Evolutionary conservation across 1,140 invertebrate species (phyloP), one percentile per base, ranked within the genome.

Genomic region (Hycleus cichorii): DNA sequence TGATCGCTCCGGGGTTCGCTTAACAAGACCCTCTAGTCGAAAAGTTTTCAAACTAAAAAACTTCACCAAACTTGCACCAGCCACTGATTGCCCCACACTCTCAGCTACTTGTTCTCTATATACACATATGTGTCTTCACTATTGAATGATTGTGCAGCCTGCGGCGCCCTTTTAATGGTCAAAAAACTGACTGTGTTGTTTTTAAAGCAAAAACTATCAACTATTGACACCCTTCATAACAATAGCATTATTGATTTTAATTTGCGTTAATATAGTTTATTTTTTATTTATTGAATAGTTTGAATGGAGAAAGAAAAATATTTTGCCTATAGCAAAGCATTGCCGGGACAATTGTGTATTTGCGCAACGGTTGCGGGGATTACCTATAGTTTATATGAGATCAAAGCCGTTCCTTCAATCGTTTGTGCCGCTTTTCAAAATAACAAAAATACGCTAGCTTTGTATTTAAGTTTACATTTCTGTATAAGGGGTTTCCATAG

Each of bases 371-470:
- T 49, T 57, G 38, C 47, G 48, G 58, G 58, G 51, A 32, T 54
- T 59, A 59, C 51, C 51, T 59, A 53, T 51, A 59, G 44, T 59
- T 59, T 59, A 59, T 53, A 45, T 53, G 50, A 59, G 58, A 59
- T 59, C 58, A 59, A 59, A 59, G 58, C 58, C 7, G 38, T 59
- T 47, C 47, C 47, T 59, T 59, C 57, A 47, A 52, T 59, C 49
- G 57, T 45, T 59, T 42, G 51, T 51, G 47, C 40, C 58, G 58
- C 50, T 45, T 47, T 49, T 7, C n/a, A 46, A 24, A 59, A 59
- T 54, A 59, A 59, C 58, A 59, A 59, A 59, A 50, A 59, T 54
- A 49, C 38, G 38, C 24, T 24, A 32, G 32, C 58, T 59, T 59
- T 54, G 50, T 47, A 43, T 59, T 12, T 42, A 50, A 59, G 58